phyloP scores from a whole-genome alignment of 2,797 vertebrate species.

The Megaceryle alcyon region DNA sequence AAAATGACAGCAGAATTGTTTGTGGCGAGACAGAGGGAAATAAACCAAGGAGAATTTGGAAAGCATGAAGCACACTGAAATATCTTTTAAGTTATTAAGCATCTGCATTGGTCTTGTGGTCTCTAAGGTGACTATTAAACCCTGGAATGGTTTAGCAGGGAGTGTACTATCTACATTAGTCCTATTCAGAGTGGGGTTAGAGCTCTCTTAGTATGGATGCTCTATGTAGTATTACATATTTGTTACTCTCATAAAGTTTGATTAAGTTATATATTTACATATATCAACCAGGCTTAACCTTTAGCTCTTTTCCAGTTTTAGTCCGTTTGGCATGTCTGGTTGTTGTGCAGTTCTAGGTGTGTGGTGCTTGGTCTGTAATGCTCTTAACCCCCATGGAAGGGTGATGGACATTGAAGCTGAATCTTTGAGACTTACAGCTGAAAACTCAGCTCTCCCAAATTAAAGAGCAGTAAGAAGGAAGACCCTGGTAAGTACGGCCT shows the following conservation, averaged over 20 bases:
- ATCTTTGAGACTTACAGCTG: background rate
- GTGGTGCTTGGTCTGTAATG: rapidly evolving
- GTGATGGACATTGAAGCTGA: background rate
- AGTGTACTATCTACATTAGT: background rate
- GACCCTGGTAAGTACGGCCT: background rate
- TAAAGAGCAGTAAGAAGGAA: background rate
- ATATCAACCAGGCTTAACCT: background rate
- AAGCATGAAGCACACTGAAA: constrained; percentile 15
- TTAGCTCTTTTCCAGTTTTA: background rate
- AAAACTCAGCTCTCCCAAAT: background rate
- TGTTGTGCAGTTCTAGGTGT: background rate
- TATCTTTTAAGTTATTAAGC: background rate
- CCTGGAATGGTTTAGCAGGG: background rate
- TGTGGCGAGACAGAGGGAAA: background rate
- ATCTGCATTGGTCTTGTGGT: background rate
- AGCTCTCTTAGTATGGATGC: background rate
- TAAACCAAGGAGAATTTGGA: background rate
- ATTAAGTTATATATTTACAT: background rate
- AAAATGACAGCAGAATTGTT: background rate
- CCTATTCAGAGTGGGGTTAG: background rate
- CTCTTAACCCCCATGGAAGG: background rate
- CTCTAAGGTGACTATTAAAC: background rate
- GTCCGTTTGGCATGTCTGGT: background rate
- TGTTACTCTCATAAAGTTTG: background rate
- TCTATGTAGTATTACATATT: background rate